phyloP scores from a whole-genome alignment of 2,113 vertebrate genomes.

The Formicarius rufipectus region DNA sequence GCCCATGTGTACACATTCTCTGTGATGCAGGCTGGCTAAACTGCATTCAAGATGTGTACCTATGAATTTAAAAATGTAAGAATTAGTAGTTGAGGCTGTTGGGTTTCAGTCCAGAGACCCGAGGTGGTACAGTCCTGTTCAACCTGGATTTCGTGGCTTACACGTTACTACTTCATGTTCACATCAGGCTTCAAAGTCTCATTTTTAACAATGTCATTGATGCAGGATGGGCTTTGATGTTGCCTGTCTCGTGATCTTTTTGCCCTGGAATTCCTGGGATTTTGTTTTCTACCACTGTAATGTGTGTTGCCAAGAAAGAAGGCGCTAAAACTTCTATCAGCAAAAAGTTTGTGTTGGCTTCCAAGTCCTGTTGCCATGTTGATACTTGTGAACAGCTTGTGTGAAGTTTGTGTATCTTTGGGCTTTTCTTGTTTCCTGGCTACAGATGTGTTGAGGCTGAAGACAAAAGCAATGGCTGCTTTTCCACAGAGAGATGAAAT shows the following conservation, averaged over 20 bases:
- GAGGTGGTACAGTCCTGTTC: not conserved
- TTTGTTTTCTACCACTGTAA: not conserved
- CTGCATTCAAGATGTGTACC: not conserved
- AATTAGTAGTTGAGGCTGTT: not conserved
- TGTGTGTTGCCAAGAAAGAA: not conserved
- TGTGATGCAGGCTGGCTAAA: not conserved
- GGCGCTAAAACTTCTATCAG: not conserved
- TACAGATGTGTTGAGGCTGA: not conserved
- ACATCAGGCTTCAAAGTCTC: not conserved
- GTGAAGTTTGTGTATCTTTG: not conserved
- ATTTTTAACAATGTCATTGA: not conserved
- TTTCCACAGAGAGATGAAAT: conserved; percentile 13
- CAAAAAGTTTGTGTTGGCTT: not conserved
- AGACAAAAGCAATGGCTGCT: conserved; percentile 9
- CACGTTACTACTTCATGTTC: not conserved
- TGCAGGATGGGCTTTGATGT: not conserved
- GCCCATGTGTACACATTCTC: not conserved
- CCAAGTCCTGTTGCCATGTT: not conserved
- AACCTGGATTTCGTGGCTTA: not conserved
- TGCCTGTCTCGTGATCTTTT: not conserved
- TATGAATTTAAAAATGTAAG: not conserved
- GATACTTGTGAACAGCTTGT: not conserved
- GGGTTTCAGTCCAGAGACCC: conserved; percentile 8
- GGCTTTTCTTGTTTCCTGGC: not conserved
- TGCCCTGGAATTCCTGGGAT: not conserved